Conservation (phyloP, 1,140 invertebrate species). For the Thaumatotibia leucotreta region DNA sequence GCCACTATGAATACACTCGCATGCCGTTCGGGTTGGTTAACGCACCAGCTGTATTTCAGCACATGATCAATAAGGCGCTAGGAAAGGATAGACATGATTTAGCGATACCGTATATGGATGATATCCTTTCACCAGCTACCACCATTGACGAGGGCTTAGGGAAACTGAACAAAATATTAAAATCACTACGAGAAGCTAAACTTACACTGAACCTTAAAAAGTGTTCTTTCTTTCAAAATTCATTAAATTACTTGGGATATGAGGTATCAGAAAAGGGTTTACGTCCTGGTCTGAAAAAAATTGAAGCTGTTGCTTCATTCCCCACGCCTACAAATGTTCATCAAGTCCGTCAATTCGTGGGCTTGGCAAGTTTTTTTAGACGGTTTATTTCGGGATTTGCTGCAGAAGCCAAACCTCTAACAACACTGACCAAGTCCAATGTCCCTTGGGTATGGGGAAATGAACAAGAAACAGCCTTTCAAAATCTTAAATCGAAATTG, state of each 20-base stretch:
- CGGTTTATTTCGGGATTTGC: slow-evolving; percentile 35
- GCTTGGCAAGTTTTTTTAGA: slow-evolving; percentile 13
- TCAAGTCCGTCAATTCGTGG: slow-evolving; percentile 36
- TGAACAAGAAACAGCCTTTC: slow-evolving; percentile 30
- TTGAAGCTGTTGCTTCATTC: slow-evolving; percentile 24
- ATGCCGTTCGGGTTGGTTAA: slow-evolving; percentile 60
- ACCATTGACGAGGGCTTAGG: not conserved
- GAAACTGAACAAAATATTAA: not conserved
- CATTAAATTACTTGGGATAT: slow-evolving; percentile 24
- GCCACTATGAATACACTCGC: slow-evolving; percentile 47
- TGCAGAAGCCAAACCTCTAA: slow-evolving; percentile 30
- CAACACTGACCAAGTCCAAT: slow-evolving; percentile 31
- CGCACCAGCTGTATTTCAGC: slow-evolving; percentile 56
- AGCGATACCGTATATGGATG: slow-evolving; percentile 20
- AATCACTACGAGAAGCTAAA: not conserved
- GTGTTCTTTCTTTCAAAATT: slow-evolving; percentile 24
- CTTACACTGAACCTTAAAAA: slow-evolving; percentile 14
- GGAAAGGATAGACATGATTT: no score
- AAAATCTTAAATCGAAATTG: slow-evolving; percentile 24
- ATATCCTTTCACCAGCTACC: not conserved
- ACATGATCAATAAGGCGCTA: slow-evolving; percentile 42
- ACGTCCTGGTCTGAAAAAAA: slow-evolving; percentile 27
- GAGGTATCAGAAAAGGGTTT: slow-evolving; percentile 25
- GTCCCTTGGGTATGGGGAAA: slow-evolving; percentile 14
- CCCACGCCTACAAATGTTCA: slow-evolving; percentile 22